Conservation (phyloP, 2,113 vertebrate species). For the Potamarius usumacintae region DNA sequence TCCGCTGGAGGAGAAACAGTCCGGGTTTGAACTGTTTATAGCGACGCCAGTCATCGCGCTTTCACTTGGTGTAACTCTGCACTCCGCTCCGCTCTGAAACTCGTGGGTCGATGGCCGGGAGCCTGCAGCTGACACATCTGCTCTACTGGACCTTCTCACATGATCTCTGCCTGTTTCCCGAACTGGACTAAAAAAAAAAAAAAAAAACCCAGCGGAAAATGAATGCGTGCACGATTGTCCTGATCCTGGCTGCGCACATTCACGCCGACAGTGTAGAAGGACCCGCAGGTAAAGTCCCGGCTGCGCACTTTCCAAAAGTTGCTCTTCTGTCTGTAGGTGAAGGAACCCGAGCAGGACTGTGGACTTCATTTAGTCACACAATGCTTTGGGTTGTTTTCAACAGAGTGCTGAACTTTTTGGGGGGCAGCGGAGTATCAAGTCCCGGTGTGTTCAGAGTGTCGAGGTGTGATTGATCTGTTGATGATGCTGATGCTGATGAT, state of each 20-base stretch:
- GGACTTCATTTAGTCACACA: background rate
- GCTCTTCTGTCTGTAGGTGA: conserved; percentile 12
- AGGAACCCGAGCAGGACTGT: background rate
- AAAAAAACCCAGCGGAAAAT: conserved; percentile 61
- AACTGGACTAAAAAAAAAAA: conserved; percentile 71
- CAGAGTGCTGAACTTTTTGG: conserved; percentile 30
- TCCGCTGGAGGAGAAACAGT: conserved; percentile 62
- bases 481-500: no score
- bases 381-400: background rate
- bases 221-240: conserved; percentile 77
- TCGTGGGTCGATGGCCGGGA: conserved; percentile 64
- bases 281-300: conserved; percentile 75
- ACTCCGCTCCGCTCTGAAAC: conserved; percentile 63
- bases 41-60: conserved; percentile 77
- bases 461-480: background rate
- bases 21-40: conserved; percentile 73
- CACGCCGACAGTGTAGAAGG: conserved; percentile 79
- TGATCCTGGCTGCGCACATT: conserved; percentile 75
- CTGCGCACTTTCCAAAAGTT: conserved; percentile 59
- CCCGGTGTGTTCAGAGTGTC: background rate
- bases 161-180: conserved; percentile 61
- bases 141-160: conserved; percentile 64
- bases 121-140: conserved; percentile 55
- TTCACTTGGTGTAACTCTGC: conserved; percentile 62
- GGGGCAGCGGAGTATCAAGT: background rate